Base-by-base conservation (phyloP, 2,113 vertebrate species). In the Thymallus thymallus region DNA sequence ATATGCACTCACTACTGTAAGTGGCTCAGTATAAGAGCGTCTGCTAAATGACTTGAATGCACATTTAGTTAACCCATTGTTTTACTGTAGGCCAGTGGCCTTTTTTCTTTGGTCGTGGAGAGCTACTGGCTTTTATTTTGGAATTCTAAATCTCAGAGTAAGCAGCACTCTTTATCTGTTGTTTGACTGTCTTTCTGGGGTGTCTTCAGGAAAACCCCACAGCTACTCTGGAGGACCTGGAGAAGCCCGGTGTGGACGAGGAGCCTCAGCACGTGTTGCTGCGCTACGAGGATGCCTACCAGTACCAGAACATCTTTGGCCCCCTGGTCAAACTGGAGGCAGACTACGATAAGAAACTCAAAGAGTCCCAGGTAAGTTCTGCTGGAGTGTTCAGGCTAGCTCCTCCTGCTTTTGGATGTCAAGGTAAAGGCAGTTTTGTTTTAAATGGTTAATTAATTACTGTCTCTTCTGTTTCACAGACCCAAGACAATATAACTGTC, bases 401-500 rank as follows among this genome's bases (percentile, higher is more conserved):
- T 16, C 20, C 16, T 60, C 6, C 7, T 60, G 56, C 35, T 41
- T 41, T 41, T 41, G 35, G 35, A 41, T 41, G 35, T 41, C 9
- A 41, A 10, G 9, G 35, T 41, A 41, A 10, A 10, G 35, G 10
- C 35, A 3, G 35, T 41, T 41, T 41, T 9, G 56, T 60, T 22
- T 60, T 60, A 60, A 7, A 22, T 60, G 16, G 1, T 23, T 23
- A 2, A 51, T 23, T 60, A 1, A 60, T 60, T 18, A 2, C 56
- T 23, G 6, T 60, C n/a, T 60, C 0, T 1, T 60, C 6, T 60
- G n/a, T 68, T 66, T 6, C 77, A 71, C 91, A 99, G 98, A 99
- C 98, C 79, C 98, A 99, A 91, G 98, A 99, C 90, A 99, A 98
- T 93, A 99, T 99, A 92, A 99, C 97, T 13, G 97, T 99, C 87